These are phyloP conservation scores for Metopolophium dirhodum DNA, from an alignment of 1,140 invertebrate species.

Conservation along the genomic window DNA sequence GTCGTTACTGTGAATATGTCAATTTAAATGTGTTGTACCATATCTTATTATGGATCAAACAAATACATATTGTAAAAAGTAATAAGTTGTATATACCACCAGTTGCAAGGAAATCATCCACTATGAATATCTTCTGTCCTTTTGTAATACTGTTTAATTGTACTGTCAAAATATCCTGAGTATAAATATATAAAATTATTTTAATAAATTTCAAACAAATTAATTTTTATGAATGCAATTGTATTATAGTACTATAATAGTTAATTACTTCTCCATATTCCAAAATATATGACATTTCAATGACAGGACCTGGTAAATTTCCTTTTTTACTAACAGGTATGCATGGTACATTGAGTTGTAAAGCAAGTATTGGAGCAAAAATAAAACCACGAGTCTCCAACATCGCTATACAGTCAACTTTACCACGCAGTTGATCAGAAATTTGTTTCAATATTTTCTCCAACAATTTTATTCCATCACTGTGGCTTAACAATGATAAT, in stretches of 20 bases:
- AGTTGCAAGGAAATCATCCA: slow-evolving; percentile 94
- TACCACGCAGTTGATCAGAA: slow-evolving; percentile 67
- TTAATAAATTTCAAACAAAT: slow-evolving; percentile 27
- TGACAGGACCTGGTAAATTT: slow-evolving; percentile 88
- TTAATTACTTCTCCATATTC: slow-evolving; percentile 88
- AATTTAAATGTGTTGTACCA: background rate
- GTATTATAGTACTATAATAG: background rate
- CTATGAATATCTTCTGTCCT: slow-evolving; percentile 78
- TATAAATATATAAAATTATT: slow-evolving; percentile 57
- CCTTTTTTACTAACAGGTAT: slow-evolving; percentile 92
- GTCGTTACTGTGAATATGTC: background rate
- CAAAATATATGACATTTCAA: slow-evolving; percentile 73
- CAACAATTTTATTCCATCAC: slow-evolving; percentile 73
- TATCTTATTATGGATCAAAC: background rate
- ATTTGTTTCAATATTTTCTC: slow-evolving; percentile 76
- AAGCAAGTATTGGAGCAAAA: slow-evolving; percentile 85
- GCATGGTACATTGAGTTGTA: slow-evolving; percentile 82
- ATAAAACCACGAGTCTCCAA: slow-evolving; percentile 94
- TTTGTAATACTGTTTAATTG: slow-evolving; percentile 74
- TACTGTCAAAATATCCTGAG: slow-evolving; percentile 86
- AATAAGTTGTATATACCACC: slow-evolving; percentile 71
- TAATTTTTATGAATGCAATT: too few species aligned
- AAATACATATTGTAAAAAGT: background rate
- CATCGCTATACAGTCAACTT: slow-evolving; percentile 81
- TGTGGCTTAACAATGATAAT: slow-evolving; percentile 83